phyloP scores from a whole-genome alignment of 2,888 invertebrate species.

The Elegia similella region DNA sequence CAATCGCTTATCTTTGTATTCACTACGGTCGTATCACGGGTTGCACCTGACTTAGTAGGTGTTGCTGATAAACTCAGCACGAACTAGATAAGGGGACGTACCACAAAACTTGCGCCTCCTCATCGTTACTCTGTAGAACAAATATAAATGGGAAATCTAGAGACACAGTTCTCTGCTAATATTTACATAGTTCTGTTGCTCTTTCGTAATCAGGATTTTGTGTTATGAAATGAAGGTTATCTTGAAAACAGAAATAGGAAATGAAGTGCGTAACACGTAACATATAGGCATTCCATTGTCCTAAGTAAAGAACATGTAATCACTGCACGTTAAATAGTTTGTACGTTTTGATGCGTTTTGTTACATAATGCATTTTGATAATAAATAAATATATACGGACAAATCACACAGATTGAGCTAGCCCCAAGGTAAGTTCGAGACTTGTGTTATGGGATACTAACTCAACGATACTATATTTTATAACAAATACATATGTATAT shows the following conservation, averaged over 20 bases:
- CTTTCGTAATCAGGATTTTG: not conserved
- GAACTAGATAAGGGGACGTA: conserved; percentile 32
- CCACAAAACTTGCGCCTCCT: conserved; percentile 28
- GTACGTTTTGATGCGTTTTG: too few species aligned
- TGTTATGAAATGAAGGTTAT: not conserved
- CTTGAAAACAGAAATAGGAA: not conserved
- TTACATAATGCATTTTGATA: too few species aligned
- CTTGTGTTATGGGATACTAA: too few species aligned
- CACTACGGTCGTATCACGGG: conserved; percentile 16
- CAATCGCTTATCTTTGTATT: not conserved
- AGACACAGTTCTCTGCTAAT: not conserved
- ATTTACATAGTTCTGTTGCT: not conserved
- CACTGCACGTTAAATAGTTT: too few species aligned
- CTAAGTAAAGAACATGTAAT: too few species aligned
- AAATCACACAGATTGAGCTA: too few species aligned
- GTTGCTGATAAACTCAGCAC: conserved; percentile 33
- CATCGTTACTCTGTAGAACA: conserved; percentile 13
- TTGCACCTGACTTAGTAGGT: conserved; percentile 38
- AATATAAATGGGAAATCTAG: conserved; percentile 9
- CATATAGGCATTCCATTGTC: not conserved
- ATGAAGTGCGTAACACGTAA: not conserved
- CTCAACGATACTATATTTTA: too few species aligned
- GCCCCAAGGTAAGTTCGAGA: too few species aligned
- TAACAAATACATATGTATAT: too few species aligned
- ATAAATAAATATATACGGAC: too few species aligned